Conservation (phyloP, 2,888 invertebrate genomes). For the Agriopis leucophaearia region DNA sequence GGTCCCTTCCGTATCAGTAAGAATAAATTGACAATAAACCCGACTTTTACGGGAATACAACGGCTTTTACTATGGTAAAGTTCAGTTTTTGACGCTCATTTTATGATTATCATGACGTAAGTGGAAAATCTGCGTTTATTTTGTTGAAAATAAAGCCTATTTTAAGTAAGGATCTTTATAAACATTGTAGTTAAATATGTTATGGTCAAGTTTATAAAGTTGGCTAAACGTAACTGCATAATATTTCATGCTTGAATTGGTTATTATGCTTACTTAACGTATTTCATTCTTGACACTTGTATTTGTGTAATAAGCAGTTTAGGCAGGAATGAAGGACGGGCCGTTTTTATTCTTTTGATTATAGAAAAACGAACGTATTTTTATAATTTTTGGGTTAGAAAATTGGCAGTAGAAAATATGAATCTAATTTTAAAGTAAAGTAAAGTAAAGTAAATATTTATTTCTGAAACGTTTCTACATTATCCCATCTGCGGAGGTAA, state of each 20-base stretch:
- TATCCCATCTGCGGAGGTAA: too few species aligned
- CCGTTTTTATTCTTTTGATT: too few species aligned
- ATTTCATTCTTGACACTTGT: not conserved
- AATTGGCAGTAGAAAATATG: too few species aligned
- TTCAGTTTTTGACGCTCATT: constrained; percentile 24
- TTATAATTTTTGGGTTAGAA: too few species aligned
- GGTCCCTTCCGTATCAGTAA: constrained; percentile 58
- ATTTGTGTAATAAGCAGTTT: not conserved
- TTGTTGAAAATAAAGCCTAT: constrained; percentile 22
- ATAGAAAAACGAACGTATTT: too few species aligned
- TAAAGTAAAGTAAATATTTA: too few species aligned
- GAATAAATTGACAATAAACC: constrained; percentile 61
- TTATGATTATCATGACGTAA: constrained; percentile 18
- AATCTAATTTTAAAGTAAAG: too few species aligned
- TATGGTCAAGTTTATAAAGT: not conserved
- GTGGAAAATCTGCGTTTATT: constrained; percentile 21
- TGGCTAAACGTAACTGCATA: not conserved
- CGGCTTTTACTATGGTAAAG: constrained; percentile 31
- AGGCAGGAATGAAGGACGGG: not conserved
- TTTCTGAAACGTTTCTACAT: too few species aligned
- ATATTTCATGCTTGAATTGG: not conserved
- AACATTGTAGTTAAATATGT: constrained; percentile 17
- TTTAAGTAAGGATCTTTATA: constrained; percentile 19
- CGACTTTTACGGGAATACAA: constrained; percentile 50
- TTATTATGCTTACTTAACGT: not conserved